These are phyloP conservation scores for Psylliodes chrysocephalus DNA, from an alignment of 2,888 invertebrate species.

Conservation along the genomic window DNA sequence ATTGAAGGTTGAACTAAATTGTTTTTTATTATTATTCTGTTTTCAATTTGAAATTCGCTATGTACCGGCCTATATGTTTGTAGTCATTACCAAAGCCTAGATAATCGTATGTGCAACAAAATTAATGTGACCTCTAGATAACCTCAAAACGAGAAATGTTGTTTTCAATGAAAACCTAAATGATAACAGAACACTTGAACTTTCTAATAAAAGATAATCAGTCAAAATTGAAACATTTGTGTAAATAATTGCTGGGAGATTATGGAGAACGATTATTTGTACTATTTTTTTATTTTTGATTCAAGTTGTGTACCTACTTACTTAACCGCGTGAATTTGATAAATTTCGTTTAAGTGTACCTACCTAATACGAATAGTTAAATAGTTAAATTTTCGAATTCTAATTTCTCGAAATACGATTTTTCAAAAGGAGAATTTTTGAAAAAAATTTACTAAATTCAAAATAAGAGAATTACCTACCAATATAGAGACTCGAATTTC, in stretches of 20 bases:
- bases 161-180: constrained; percentile 29
- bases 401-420: no score
- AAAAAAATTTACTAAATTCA: no score
- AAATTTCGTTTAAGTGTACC: not conserved
- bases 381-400: no score
- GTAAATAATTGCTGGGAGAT: constrained; percentile 9
- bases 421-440: no score
- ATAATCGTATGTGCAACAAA: constrained; percentile 22
- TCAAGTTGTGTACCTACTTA: not conserved
- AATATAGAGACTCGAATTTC: no score
- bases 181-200: constrained; percentile 27
- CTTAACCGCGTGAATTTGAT: constrained; percentile 4
- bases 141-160: constrained; percentile 33
- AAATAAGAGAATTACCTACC: no score
- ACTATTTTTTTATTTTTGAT: constrained; percentile 12
- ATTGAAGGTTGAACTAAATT: no score
- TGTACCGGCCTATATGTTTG: no score
- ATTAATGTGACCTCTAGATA: constrained; percentile 30
- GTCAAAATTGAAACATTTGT: constrained; percentile 21
- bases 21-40: no score
- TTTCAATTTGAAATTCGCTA: no score
- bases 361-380: not conserved
- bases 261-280: constrained; percentile 15
- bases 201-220: constrained; percentile 31
- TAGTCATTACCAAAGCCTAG: no score